Evolutionary conservation across 1,140 invertebrate species (phyloP), one percentile per base, ranked within the genome.

Genomic region (Diorhabda sublineata): DNA sequence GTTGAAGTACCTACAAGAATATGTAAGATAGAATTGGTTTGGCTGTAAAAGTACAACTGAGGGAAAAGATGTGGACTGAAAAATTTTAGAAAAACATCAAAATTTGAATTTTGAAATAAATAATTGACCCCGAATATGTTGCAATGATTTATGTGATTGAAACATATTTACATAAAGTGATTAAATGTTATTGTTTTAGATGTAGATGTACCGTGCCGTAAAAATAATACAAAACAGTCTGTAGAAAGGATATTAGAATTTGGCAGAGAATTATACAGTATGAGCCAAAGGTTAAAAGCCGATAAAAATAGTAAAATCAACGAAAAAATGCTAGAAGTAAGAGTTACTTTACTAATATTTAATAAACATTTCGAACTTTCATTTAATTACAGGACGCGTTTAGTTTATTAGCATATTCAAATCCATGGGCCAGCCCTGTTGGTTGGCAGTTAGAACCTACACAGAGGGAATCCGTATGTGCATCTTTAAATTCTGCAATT

Each of bases 401-500:
- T 85, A 98, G 96, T 86, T 87, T 99, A 77, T 85, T 99, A 77
- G 97, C 97, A 8, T 99, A 98, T 85, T 93, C 95, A 74, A 97
- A 98, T 86, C 97, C 97, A 5, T 98, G 95, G 95, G 90, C 89
- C 77, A 97, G 95, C 83, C 96, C 96, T 42, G 90, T 98, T 61
- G 95, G 96, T 42, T 96, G 93, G 91, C 95, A 98, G 81, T 84
- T 98, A 73, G 91, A 97, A 82, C 92, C 96, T 7, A 87, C 92
- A 70, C 92, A 97, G 79, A 87, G 97, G 77, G 97, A 98, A 85
- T 90, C 91, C 59, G 93, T 98, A 69, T 98, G 95, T 87, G 92
- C 94, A 76, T 91, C 93, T 76, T 88, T 99, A 72, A 98, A 99
- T 85, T 97, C 96, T 82, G 96, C 97, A 80, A 98, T 99, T 85